phyloP scores from a whole-genome alignment of 2,113 vertebrate species.

The Neodontobutis hainanensis region DNA sequence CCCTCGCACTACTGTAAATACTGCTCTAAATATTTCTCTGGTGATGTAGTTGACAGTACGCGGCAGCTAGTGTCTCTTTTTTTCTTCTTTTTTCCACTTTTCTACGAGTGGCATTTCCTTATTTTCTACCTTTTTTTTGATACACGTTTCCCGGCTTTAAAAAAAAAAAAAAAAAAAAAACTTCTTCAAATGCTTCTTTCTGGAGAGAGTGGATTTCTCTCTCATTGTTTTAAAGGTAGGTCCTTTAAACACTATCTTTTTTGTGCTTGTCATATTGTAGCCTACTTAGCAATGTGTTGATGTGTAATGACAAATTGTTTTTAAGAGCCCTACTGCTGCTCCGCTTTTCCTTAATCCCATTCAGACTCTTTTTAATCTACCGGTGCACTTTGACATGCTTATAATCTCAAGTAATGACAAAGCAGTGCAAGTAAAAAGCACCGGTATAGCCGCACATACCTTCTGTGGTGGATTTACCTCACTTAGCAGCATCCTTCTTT shows the following conservation, averaged over 20 bases:
- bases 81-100: constrained; percentile 83
- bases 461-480: constrained; percentile 53
- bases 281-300: constrained; percentile 48
- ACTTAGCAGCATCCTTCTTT: constrained; percentile 45
- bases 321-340: constrained; percentile 60
- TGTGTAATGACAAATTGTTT: constrained; percentile 68
- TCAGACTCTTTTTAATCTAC: constrained; percentile 51
- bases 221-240: constrained; percentile 94
- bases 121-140: constrained; percentile 79
- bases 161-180: constrained; percentile 86
- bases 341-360: constrained; percentile 61
- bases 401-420: constrained; percentile 48
- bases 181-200: constrained; percentile 94
- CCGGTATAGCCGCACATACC: constrained; percentile 70
- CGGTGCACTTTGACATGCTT: constrained; percentile 52
- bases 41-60: constrained; percentile 95
- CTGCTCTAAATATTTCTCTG: constrained; percentile 96
- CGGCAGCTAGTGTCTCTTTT: constrained; percentile 91
- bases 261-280: constrained; percentile 32
- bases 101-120: constrained; percentile 81
- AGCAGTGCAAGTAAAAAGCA: constrained; percentile 15
- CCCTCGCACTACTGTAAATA: constrained; percentile 91
- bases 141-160: constrained; percentile 77
- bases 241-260: constrained; percentile 78
- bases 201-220: constrained; percentile 88